phyloP scores from a whole-genome alignment of 2,113 vertebrate species.

The Tonatia bakeri region DNA sequence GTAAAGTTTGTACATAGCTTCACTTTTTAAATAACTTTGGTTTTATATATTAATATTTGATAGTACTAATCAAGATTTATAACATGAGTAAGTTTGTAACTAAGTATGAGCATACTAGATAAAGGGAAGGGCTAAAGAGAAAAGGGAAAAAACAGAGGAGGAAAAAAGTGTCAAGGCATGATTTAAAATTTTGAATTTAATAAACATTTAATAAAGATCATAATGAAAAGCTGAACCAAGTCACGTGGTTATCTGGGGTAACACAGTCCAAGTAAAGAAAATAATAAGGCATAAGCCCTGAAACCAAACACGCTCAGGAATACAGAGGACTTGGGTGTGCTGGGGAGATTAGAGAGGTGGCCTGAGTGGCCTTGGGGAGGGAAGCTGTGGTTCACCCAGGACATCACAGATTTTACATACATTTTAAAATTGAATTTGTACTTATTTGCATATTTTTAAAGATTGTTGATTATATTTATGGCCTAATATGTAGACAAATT shows the following conservation, averaged over 20 bases:
- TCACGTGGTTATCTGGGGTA: not conserved
- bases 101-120: too few species aligned
- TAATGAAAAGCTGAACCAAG: not conserved
- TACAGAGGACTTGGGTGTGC: not conserved
- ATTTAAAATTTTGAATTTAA: not conserved
- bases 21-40: not conserved
- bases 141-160: not conserved
- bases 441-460: not conserved
- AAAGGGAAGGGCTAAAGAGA: not conserved
- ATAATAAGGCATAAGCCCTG: not conserved
- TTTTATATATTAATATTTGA: not conserved
- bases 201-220: not conserved
- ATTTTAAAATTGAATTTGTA: not conserved
- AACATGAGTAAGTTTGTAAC: not conserved
- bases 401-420: not conserved
- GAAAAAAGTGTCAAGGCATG: not conserved
- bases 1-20: not conserved
- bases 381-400: not conserved
- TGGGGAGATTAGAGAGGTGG: not conserved
- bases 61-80: not conserved
- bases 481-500: not conserved
- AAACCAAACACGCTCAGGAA: not conserved
- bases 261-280: not conserved
- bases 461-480: not conserved
- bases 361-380: too few species aligned